These are phyloP conservation scores for Hyles lineata DNA, from an alignment of 2,888 invertebrate genomes.

Conservation along the genomic window DNA sequence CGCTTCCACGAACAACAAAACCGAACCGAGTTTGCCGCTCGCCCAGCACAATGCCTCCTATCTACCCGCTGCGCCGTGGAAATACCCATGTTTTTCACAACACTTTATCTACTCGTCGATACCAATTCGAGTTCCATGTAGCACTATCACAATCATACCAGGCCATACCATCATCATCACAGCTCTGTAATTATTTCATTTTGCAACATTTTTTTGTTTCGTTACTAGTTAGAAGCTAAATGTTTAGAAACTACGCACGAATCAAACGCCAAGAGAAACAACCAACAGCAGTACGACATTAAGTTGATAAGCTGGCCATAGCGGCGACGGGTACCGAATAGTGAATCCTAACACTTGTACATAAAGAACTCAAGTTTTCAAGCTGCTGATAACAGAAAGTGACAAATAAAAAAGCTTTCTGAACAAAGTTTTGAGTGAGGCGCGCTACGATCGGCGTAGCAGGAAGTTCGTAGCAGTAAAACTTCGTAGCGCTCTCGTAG, in stretches of 20 bases:
- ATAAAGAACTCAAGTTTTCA: constrained; percentile 69
- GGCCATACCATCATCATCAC: background rate
- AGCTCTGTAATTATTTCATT: background rate
- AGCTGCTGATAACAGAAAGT: constrained; percentile 78
- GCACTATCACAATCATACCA: background rate
- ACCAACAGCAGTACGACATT: background rate
- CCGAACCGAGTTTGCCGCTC: constrained; percentile 61
- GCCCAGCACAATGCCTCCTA: constrained; percentile 61
- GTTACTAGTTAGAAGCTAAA: too few relatives aligned
- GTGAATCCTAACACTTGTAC: constrained; percentile 39
- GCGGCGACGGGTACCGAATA: background rate
- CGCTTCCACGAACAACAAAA: constrained; percentile 79
- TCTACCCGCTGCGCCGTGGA: constrained; percentile 54
- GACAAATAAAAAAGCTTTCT: constrained; percentile 83
- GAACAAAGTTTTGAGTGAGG: constrained; percentile 83
- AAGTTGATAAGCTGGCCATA: background rate
- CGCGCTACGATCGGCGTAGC: constrained; percentile 81
- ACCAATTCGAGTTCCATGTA: background rate
- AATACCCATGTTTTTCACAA: constrained; percentile 55
- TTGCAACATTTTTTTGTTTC: background rate
- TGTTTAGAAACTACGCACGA: background rate
- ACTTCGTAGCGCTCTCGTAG: constrained; percentile 84
- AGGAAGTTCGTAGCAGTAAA: constrained; percentile 85
- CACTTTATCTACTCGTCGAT: constrained; percentile 41
- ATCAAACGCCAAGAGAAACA: background rate